phyloP scores from a whole-genome alignment of 37 sponge, comb jelly and placozoan genomes.

The Ianthella basta region DNA sequence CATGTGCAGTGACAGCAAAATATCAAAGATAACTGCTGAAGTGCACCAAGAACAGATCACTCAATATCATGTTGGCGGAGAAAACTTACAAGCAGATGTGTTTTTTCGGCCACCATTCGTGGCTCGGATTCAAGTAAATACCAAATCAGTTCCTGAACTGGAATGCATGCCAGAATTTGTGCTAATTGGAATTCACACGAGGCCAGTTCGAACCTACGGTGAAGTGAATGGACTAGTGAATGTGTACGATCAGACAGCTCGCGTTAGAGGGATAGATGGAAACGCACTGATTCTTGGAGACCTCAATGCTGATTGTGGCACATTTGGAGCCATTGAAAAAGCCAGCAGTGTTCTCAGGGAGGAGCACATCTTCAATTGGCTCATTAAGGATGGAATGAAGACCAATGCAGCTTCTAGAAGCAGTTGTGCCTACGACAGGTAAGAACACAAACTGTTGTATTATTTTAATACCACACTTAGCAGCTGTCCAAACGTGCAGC shows the following conservation, averaged over 20 bases:
- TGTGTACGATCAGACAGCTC: conserved; percentile 54
- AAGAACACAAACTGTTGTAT: no score
- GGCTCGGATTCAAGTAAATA: no score
- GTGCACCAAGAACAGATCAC: no score
- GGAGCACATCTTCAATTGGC: conserved; percentile 72
- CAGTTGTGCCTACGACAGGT: conserved; percentile 89
- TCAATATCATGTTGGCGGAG: no score
- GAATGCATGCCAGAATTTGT: conserved; percentile 62
- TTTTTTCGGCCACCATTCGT: no score
- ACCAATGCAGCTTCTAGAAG: conserved; percentile 61
- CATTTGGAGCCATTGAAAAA: conserved; percentile 46
- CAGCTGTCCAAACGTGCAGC: no score
- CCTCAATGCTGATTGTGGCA: conserved; percentile 91
- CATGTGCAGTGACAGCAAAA: no score
- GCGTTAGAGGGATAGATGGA: not conserved
- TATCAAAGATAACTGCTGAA: no score
- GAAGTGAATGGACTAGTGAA: conserved; percentile 75
- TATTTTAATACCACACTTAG: no score
- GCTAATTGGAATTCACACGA: conserved; percentile 71
- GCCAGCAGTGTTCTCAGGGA: conserved; percentile 40
- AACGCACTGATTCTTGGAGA: conserved; percentile 83
- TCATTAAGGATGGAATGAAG: conserved; percentile 50
- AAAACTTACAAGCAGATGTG: no score
- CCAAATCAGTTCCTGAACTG: no score
- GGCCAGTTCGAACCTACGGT: conserved; percentile 62